Evolutionary conservation across 2,113 vertebrate species (phyloP), one percentile per base, ranked within the genome.

Genomic region (Oostethus manadensis): DNA sequence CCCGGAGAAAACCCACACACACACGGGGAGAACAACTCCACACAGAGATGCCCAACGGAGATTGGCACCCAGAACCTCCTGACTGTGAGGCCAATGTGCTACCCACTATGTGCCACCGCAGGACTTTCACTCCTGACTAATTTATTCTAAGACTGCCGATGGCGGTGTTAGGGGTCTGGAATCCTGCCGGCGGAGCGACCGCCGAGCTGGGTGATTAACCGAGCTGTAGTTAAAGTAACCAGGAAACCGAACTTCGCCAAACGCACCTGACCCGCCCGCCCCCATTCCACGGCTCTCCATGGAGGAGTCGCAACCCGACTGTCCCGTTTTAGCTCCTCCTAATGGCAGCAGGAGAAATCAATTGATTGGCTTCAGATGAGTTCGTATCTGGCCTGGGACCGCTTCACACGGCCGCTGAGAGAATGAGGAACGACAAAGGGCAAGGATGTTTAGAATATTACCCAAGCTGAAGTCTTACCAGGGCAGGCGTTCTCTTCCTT

Each of bases 111-210:
- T n/a, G n/a, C n/a, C n/a, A n/a, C n/a, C n/a, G n/a, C 65, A 74
- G 84, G 84, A 85, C 86, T 88, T 82, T 86, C 87, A 89, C 86
- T 88, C 87, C 75, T 51, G 64, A 33, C 80, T 90, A 89, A 89
- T 89, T 89, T 84, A 87, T 84, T 82, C 77, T 79, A 85, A 78
- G 60, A 47, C 23, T 33, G 81, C 71, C n/a, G 73, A 74, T 75
- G 74, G 68, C 8, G 20, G 59, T 64, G 60, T 62, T 68, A 65
- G 74, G 76, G 62, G n/a, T 14, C n/a, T 50, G 68, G 74, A 35
- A 59, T 77, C 33, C 73, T 69, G 80, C 66, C 20, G 71, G 59
- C n/a, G 56, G 81, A 80, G 81, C 79, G 62, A 84, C 83, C 77
- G 72, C 81, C 78, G 86, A 65, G 83, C 64, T 60, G 46, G 74